phyloP scores from a whole-genome alignment of 2,797 vertebrate genomes.

The Aythya fuligula region DNA sequence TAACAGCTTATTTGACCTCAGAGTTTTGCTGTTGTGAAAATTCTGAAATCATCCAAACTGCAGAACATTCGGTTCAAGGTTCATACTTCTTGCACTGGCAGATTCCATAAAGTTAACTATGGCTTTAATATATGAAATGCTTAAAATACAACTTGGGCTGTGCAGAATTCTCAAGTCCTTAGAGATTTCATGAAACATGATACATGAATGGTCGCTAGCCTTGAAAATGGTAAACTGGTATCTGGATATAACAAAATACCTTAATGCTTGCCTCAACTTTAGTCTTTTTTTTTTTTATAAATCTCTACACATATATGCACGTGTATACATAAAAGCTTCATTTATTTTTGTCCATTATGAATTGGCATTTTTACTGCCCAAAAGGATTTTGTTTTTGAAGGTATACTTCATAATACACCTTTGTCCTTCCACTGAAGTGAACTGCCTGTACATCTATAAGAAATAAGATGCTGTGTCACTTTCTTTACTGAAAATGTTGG shows the following conservation, averaged over 20 bases:
- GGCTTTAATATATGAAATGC: background rate
- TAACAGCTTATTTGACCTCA: background rate
- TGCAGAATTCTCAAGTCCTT: background rate
- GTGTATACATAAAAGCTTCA: background rate
- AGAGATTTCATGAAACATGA: background rate
- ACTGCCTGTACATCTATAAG: background rate
- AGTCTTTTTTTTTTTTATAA: background rate
- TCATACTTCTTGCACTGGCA: background rate
- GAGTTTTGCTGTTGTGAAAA: background rate
- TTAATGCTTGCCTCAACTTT: background rate
- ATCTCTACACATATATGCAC: background rate
- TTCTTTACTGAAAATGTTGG: background rate
- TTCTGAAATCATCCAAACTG: background rate
- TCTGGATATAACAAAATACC: background rate
- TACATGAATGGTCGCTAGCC: background rate
- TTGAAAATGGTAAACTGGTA: conserved; percentile 2
- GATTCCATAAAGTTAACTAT: background rate
- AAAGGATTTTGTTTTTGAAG: background rate
- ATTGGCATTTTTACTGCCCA: background rate
- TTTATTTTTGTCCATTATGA: background rate
- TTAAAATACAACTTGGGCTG: background rate
- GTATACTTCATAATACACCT: background rate
- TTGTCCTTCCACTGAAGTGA: background rate
- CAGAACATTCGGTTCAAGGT: too few relatives aligned
- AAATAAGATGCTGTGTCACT: background rate